A percentile compares a stretch with the other conserved stretches of the same genome.
Conservation (phyloP, 2,888 invertebrate species). For the Hetaerina titia region DNA sequence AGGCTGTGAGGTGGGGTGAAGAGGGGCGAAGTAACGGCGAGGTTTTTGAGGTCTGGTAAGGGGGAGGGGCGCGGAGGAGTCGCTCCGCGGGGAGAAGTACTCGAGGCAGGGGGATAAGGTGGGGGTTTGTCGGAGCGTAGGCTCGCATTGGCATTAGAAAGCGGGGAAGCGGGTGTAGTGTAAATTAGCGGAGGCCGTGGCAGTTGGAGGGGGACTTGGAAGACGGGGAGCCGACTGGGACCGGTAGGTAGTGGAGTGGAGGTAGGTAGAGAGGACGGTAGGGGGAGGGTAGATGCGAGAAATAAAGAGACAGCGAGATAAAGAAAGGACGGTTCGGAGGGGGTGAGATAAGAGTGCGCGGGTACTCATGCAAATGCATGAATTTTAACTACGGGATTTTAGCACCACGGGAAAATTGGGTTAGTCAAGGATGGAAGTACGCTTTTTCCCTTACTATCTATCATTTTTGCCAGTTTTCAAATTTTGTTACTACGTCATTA, state of each 20-base stretch:
- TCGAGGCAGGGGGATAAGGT: neutral
- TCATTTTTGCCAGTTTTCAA: neutral
- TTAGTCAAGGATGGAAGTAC: neutral
- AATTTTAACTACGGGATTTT: neutral
- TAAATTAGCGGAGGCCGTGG: neutral
- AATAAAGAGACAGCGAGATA: neutral
- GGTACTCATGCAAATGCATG: constrained; percentile 40
- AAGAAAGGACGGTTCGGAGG: neutral
- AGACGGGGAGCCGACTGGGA: neutral
- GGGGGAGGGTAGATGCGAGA: neutral
- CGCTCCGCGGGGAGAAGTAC: neutral
- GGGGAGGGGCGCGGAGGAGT: neutral
- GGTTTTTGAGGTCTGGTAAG: too few relatives aligned
- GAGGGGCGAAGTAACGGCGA: neutral
- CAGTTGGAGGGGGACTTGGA: neutral
- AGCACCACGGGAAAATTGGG: neutral
- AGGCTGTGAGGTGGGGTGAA: neutral
- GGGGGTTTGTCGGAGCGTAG: neutral
- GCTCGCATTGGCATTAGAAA: neutral
- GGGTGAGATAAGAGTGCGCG: neutral
- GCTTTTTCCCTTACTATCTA: neutral
- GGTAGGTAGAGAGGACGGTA: neutral
- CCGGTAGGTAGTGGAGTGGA: neutral
- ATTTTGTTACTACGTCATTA: too few relatives aligned
- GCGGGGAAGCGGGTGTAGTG: neutral